These are phyloP conservation scores for Oreortyx pictus DNA, from an alignment of 2,797 vertebrate species.

Conservation along the genomic window DNA sequence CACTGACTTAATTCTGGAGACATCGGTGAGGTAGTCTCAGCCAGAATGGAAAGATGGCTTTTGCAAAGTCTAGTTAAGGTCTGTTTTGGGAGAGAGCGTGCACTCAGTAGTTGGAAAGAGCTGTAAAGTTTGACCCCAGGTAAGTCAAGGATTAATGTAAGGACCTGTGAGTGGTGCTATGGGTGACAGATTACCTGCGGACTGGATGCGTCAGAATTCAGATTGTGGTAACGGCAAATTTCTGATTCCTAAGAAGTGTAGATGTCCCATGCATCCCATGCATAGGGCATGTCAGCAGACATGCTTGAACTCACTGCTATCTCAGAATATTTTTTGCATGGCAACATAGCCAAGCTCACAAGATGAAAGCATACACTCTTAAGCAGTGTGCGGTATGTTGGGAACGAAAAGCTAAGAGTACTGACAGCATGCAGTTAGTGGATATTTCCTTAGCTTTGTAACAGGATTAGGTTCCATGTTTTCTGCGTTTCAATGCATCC, in stretches of 20 bases:
- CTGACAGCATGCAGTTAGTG: not conserved
- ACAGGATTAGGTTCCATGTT: not conserved
- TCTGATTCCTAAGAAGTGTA: not conserved
- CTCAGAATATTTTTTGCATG: not conserved
- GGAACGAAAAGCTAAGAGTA: not conserved
- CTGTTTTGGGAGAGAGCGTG: not conserved
- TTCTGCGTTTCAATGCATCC: not conserved
- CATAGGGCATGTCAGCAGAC: not conserved
- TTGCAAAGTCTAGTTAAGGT: not conserved
- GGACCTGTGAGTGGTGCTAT: not conserved
- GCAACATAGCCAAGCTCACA: not conserved
- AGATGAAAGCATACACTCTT: not conserved
- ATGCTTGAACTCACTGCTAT: rapidly evolving
- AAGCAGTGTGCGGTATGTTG: not conserved
- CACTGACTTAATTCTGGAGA: not conserved
- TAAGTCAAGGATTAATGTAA: not conserved
- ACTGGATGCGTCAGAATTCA: not conserved
- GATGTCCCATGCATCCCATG: not conserved
- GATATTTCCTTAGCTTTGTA: not conserved
- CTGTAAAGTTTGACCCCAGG: too few species aligned
- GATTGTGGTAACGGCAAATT: not conserved
- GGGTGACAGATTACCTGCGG: not conserved
- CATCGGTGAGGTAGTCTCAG: not conserved
- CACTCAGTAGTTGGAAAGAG: not conserved
- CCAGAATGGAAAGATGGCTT: not conserved